phyloP scores from a whole-genome alignment of 2,113 vertebrate species.

The Neopipo cinnamomea region DNA sequence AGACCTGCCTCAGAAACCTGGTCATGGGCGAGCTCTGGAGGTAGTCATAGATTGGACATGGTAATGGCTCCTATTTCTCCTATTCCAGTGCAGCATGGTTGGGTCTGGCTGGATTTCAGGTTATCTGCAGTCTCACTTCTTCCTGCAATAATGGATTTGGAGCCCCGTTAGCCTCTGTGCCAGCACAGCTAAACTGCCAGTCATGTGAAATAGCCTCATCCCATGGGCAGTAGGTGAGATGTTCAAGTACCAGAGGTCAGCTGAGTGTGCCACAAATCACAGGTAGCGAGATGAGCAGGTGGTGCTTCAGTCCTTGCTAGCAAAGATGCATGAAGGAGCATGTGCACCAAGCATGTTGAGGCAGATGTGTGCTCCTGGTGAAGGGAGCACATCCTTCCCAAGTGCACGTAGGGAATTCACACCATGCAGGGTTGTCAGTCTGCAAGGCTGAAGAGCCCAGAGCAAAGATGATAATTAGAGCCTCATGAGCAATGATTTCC shows the following conservation, averaged over 20 bases:
- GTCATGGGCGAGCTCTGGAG: not conserved
- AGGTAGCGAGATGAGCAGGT: accelerated
- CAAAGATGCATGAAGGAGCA: not conserved
- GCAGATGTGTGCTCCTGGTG: not conserved
- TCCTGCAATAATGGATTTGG: not conserved
- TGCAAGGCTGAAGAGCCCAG: not conserved
- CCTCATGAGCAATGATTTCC: not conserved
- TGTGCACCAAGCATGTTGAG: not conserved
- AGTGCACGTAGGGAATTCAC: not conserved
- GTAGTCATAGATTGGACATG: not conserved
- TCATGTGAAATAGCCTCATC: not conserved
- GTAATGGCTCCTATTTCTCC: not conserved
- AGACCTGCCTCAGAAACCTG: not conserved
- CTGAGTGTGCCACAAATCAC: not conserved
- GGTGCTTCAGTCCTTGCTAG: not conserved
- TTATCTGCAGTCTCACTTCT: not conserved
- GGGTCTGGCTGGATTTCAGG: not conserved
- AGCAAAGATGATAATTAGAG: not conserved
- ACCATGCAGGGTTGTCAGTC: not conserved
- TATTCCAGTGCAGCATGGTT: not conserved
- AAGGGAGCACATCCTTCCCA: not conserved
- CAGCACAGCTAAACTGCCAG: not conserved
- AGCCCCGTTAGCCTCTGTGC: not conserved
- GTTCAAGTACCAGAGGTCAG: not conserved
- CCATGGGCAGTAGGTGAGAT: not conserved